Conservation (phyloP, 2,113 vertebrate genomes). For the Nothobranchius furzeri region DNA sequence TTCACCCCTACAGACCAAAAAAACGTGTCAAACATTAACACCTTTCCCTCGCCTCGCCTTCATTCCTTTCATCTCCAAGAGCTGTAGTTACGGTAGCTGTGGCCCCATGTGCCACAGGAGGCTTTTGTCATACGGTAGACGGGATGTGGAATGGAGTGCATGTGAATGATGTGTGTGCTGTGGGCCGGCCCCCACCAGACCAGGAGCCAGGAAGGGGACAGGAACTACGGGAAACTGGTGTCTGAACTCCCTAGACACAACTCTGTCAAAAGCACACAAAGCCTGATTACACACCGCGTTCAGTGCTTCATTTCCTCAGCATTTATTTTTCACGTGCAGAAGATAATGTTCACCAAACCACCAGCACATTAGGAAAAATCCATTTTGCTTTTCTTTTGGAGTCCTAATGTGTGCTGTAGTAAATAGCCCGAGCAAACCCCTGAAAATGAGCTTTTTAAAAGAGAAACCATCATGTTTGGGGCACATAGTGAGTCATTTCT, state of each 20-base stretch:
- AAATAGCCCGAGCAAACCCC: constrained; percentile 2
- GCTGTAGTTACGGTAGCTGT: constrained; percentile 29
- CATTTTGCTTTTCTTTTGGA: constrained; percentile 12
- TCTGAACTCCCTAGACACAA: constrained; percentile 72
- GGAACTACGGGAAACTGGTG: constrained; percentile 62
- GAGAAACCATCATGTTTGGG: neutral
- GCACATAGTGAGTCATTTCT: constrained; percentile 8
- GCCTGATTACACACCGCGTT: constrained; percentile 10
- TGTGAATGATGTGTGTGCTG: constrained; percentile 45
- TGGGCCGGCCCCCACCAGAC: constrained; percentile 28
- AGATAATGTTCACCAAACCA: constrained; percentile 1
- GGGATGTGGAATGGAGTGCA: constrained; percentile 26
- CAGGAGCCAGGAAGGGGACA: constrained; percentile 68
- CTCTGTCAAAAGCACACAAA: constrained; percentile 65
- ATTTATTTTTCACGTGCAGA: constrained; percentile 10
- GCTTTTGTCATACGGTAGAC: constrained; percentile 51
- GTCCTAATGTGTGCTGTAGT: constrained; percentile 3
- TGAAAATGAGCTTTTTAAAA: constrained; percentile 10
- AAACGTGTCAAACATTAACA: constrained; percentile 55
- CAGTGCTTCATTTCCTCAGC: constrained; percentile 7
- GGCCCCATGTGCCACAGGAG: constrained; percentile 26
- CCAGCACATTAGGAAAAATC: constrained; percentile 23
- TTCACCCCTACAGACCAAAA: constrained; percentile 34
- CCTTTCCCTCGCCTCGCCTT: constrained; percentile 33
- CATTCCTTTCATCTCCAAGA: constrained; percentile 32